These are phyloP conservation scores for Philereme vetulata DNA, from an alignment of 2,888 invertebrate species.

Conservation along the genomic window DNA sequence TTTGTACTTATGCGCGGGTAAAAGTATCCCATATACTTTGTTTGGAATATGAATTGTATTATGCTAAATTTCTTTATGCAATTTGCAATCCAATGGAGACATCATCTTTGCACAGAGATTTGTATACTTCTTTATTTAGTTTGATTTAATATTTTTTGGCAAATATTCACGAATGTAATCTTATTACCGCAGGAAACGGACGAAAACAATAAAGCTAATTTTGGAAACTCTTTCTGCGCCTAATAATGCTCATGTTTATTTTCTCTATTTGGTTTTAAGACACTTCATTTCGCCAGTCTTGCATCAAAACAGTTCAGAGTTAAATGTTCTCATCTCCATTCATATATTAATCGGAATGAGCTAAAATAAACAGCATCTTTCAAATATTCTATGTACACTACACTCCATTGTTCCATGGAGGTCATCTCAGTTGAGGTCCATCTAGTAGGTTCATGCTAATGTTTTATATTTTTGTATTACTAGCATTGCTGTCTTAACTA, in stretches of 20 bases:
- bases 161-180: no score
- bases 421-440: conserved; percentile 48
- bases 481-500: conserved; percentile 21
- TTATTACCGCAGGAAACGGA: no score
- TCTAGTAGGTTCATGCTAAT: conserved; percentile 69
- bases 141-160: no score
- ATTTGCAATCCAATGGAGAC: conserved; percentile 4
- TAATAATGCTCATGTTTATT: no score
- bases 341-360: conserved; percentile 12
- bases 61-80: neutral
- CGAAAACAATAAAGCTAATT: no score
- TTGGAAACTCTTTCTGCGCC: no score
- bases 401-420: conserved; percentile 42
- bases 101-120: neutral
- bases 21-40: conserved; percentile 12
- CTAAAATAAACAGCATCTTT: conserved; percentile 16
- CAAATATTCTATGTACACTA: conserved; percentile 16
- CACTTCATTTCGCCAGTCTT: no score
- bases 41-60: conserved; percentile 9
- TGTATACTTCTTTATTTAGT: no score
- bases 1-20: conserved; percentile 24
- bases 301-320: no score
- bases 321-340: neutral
- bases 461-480: conserved; percentile 75
- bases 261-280: no score